Percentiles rank a stretch among this genome's conserved stretches.
Evolutionary conservation across 2,113 vertebrate species (phyloP).

Genomic region (Zeus faber): DNA sequence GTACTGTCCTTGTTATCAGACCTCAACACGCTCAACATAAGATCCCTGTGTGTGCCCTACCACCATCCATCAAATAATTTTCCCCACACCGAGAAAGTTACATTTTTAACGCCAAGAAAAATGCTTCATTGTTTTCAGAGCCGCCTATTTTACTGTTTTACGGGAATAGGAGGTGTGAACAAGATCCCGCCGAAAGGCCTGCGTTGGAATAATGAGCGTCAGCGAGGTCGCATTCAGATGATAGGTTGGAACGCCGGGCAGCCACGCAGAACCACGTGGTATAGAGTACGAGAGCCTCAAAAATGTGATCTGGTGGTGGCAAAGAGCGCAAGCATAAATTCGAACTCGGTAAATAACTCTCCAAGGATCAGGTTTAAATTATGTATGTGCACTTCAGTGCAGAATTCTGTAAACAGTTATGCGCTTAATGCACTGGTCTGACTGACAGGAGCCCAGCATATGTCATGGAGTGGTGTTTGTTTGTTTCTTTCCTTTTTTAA

Average conservation of each 20-base stretch:
- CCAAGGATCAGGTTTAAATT: slow-evolving; percentile 61
- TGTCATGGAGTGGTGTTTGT: neutral
- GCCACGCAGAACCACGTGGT: neutral
- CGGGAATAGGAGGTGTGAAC: slow-evolving; percentile 34
- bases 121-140: too few relatives aligned
- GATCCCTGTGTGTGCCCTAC: too few relatives aligned
- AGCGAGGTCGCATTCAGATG: too few relatives aligned
- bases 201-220: too few relatives aligned
- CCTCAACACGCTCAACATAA: too few relatives aligned
- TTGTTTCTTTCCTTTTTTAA: slow-evolving; percentile 5
- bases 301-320: slow-evolving; percentile 31
- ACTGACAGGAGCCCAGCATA: slow-evolving; percentile 53
- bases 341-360: slow-evolving; percentile 43
- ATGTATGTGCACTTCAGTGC: slow-evolving; percentile 68
- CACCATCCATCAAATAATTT: too few relatives aligned
- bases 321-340: slow-evolving; percentile 40
- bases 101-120: too few relatives aligned
- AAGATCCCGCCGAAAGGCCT: slow-evolving; percentile 26
- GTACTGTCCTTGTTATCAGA: too few relatives aligned
- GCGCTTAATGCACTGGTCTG: slow-evolving; percentile 65
- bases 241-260: too few relatives aligned
- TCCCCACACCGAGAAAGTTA: too few relatives aligned
- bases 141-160: too few relatives aligned
- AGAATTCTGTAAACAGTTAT: slow-evolving; percentile 68
- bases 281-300: slow-evolving; percentile 29